Percentiles rank a stretch among this genome's conserved stretches.
phyloP scores from a whole-genome alignment of 2,888 invertebrate species.

The Archips xylosteana region DNA sequence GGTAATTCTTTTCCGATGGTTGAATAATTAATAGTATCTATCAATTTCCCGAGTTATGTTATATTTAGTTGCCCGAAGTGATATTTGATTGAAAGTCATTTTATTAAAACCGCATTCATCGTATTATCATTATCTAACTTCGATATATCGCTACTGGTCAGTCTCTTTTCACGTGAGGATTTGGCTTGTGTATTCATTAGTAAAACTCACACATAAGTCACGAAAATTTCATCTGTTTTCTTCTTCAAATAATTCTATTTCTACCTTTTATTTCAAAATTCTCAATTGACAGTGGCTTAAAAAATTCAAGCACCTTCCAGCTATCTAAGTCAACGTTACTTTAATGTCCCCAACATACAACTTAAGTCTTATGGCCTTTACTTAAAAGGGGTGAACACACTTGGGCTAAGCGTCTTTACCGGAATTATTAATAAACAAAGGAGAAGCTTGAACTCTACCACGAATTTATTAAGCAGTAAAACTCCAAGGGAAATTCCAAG shows the following conservation, averaged over 20 bases:
- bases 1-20: too few species aligned
- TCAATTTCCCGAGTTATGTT: too few species aligned
- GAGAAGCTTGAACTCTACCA: constrained; percentile 60
- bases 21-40: too few species aligned
- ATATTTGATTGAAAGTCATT: too few species aligned
- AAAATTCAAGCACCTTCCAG: neutral
- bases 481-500: constrained; percentile 3
- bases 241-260: neutral
- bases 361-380: constrained; percentile 76
- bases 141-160: too few species aligned
- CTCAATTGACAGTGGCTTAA: neutral
- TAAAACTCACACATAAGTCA: too few species aligned
- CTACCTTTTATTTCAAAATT: neutral
- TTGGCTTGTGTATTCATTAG: too few species aligned
- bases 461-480: constrained; percentile 42
- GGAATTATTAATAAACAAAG: constrained; percentile 68
- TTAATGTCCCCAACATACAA: constrained; percentile 56
- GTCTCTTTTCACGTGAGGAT: too few species aligned
- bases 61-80: too few species aligned
- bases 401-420: constrained; percentile 67
- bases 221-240: too few species aligned
- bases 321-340: constrained; percentile 47
- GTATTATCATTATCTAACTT: too few species aligned
- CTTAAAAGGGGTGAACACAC: constrained; percentile 84
- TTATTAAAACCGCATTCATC: too few species aligned